Evolutionary conservation across 2,113 vertebrate species (phyloP), one percentile per base, ranked within the genome.

Genomic region (Centropus unirufus): DNA sequence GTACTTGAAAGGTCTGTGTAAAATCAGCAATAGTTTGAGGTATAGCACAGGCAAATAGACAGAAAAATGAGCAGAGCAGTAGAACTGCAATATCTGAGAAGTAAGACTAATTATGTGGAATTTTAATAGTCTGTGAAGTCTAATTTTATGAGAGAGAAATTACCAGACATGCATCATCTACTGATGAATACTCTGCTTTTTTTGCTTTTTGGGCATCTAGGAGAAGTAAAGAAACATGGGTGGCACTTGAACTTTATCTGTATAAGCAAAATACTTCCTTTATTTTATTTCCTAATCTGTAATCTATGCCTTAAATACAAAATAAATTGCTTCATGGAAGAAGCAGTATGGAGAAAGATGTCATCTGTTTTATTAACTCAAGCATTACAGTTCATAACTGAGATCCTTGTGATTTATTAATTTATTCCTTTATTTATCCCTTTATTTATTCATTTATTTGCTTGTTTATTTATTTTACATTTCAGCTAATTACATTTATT

Each of bases 61-160:
- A 86, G 61, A 81, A 83, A 73, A 89, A 52, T 2, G 9, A 44
- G 6, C 16, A 68, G 30, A 87, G 18, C 17, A 66, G 16, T 49
- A 64, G 30, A 49, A 78, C 46, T 32, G 8, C 51, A 69, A 39
- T 87, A 13, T 67, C 27, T 62, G 30, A 69, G n/a, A 91, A 87
- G 85, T 0, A 1, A 73, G 15, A 46, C 4, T 85, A 95, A 82
- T 92, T 85, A 80, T 19, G 8, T 39, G 9, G n/a, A 42, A 87
- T 87, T 85, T 91, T 87, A 76, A 83, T 96, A 95, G 73, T 54
- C 46, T 77, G 36, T 72, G 67, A 89, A 63, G 10, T 58, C 14
- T 39, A 82, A 66, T 76, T 47, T 82, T 40, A 70, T 83, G 87
- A 91, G 27, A 2, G 20, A 27, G 54, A 89, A 82, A 89, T 85